Base-by-base conservation (phyloP, 2,888 invertebrate genomes). In the Folsomia manolachei region DNA sequence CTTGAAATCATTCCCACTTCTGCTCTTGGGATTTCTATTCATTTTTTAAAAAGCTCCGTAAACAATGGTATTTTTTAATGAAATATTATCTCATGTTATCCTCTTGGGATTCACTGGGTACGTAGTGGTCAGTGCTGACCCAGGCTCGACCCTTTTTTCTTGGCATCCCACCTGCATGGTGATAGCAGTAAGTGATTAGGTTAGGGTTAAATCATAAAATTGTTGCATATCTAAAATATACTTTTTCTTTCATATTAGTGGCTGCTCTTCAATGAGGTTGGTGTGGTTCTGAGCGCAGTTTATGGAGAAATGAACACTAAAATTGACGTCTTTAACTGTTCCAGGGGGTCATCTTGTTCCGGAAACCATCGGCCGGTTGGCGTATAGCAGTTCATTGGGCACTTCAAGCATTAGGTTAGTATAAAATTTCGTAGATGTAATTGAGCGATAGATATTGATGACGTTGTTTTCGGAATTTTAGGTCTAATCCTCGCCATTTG, bases 141-240 rank as follows among this genome's bases (percentile, higher is more conserved):
- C 79, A 0, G 77, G 79, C 27, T 72, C 71, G 51, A 74, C 76
- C 1, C 63, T 73, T 18, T 80, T 80, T 60, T 78, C 78, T 1
- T 80, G 74, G 73, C 80, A 80, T 76, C 80, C 80, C 1, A 75
- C 78, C 1, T 76, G 73, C 65, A 78, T 78, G 78, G 51, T 67
- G 18, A 21, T 78, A 21, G 78, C 78, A 23, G 79, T 79, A 76
- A 72, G 72, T 51, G 23, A 27, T 27, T 14, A 9, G 2, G 21
- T 56, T 71, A 11, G 23, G 18, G 14, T 27, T 14, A 4, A 21
- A 19, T 68, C 1, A 2, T 19, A 25, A 7, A 69, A 27, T 69
- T n/a, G n/a, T n/a, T n/a, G n/a, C n/a, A n/a, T n/a, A n/a, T n/a
- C n/a, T n/a, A 24, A 39, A 62, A 24, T n/a, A 27, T 56, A 63